phyloP scores from a whole-genome alignment of 2,113 vertebrate species.

The Ia io region DNA sequence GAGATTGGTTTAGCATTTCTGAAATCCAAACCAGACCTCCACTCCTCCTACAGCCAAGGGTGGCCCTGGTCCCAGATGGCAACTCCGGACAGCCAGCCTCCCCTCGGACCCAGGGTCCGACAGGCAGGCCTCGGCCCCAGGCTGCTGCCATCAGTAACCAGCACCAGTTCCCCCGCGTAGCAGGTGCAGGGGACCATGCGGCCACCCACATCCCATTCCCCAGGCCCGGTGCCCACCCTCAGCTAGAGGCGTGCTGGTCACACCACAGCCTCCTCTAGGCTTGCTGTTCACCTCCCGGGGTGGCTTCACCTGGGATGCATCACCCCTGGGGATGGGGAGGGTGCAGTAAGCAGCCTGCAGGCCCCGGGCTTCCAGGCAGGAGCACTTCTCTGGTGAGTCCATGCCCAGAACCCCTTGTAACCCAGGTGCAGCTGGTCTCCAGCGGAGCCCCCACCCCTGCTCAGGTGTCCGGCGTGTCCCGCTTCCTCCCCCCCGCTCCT shows the following conservation, averaged over 20 bases:
- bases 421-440: neutral
- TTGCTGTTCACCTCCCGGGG: neutral
- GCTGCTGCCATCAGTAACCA: neutral
- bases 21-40: neutral
- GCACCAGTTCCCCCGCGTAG: neutral
- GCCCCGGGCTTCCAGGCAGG: neutral
- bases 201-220: neutral
- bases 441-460: neutral
- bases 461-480: neutral
- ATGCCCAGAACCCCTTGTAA: neutral
- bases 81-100: neutral
- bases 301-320: neutral
- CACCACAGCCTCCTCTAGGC: neutral
- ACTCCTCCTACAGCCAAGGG: neutral
- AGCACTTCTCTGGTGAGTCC: neutral
- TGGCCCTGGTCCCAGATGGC: neutral
- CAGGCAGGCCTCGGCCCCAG: neutral
- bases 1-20: neutral
- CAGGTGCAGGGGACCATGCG: neutral
- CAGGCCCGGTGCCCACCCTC: neutral
- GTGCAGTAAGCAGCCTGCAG: neutral
- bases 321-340: neutral
- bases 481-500: neutral
- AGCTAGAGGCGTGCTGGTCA: neutral
- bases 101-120: neutral